These are phyloP conservation scores for Mactromeris polynyma DNA, from an alignment of 2,888 invertebrate species.

Conservation along the genomic window DNA sequence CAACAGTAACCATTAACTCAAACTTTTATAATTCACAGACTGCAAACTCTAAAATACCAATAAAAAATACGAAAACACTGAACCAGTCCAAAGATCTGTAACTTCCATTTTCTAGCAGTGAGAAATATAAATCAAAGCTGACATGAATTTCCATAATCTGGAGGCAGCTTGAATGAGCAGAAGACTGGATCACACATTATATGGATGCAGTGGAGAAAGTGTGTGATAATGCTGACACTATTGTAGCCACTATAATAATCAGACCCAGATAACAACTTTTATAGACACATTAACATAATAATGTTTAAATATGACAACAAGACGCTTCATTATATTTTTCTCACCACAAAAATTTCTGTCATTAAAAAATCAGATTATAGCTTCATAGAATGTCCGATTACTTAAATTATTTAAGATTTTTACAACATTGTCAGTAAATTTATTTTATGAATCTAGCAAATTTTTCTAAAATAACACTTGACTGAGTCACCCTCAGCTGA, in stretches of 20 bases:
- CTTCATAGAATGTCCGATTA: background rate
- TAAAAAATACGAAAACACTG: no score
- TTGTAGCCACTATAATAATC: slow-evolving; percentile 18
- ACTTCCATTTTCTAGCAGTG: background rate
- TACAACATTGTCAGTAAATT: background rate
- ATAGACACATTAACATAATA: slow-evolving; percentile 37
- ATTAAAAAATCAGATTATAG: slow-evolving; percentile 4
- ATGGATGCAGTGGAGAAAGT: slow-evolving; percentile 43
- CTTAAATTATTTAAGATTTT: slow-evolving; percentile 4
- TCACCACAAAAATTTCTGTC: slow-evolving; percentile 11
- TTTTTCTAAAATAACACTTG: background rate
- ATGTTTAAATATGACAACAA: slow-evolving; percentile 17
- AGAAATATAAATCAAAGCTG: slow-evolving; percentile 48
- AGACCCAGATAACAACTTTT: slow-evolving; percentile 17
- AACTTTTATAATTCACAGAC: background rate
- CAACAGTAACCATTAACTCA: no score
- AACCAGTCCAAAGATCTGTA: background rate
- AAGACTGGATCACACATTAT: slow-evolving; percentile 33
- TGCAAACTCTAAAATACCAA: no score
- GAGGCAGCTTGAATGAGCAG: slow-evolving; percentile 36
- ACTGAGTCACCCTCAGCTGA: background rate
- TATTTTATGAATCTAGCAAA: background rate
- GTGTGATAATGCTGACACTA: slow-evolving; percentile 57
- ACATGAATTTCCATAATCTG: slow-evolving; percentile 53
- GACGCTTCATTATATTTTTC: background rate